A percentile compares a stretch with the other conserved stretches of the same genome.
Evolutionary conservation across 2,797 vertebrate species (phyloP).

Genomic region (Pygocentrus nattereri): DNA sequence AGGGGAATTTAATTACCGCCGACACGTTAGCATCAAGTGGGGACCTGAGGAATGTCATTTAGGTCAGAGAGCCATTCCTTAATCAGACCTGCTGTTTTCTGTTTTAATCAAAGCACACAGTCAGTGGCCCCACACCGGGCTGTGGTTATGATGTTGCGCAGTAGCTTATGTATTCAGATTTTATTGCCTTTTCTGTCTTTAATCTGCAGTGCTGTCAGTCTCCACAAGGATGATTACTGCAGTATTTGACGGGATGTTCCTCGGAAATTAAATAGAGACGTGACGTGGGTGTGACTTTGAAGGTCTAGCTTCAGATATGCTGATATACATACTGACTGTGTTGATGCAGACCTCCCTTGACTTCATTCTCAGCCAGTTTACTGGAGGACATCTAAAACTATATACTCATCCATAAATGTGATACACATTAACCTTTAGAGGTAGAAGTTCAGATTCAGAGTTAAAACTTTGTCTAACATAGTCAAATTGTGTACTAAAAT

Average conservation of each 20-base stretch:
- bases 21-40: constrained; percentile 54
- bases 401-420: too few relatives aligned
- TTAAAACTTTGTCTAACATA: too few relatives aligned
- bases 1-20: constrained; percentile 63
- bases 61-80: constrained; percentile 58
- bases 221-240: constrained; percentile 68
- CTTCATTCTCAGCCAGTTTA: background rate
- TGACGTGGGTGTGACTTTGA: constrained; percentile 80
- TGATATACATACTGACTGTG: constrained; percentile 75
- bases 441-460: too few relatives aligned
- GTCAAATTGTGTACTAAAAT: too few relatives aligned
- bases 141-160: constrained; percentile 53
- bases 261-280: constrained; percentile 75
- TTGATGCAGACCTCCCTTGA: constrained; percentile 36
- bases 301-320: constrained; percentile 72
- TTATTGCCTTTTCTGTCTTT: constrained; percentile 64
- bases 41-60: constrained; percentile 65
- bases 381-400: background rate
- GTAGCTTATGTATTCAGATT: constrained; percentile 60
- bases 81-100: constrained; percentile 59
- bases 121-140: constrained; percentile 43
- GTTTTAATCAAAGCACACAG: constrained; percentile 69
- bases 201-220: constrained; percentile 72
- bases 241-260: constrained; percentile 73
- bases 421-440: background rate